phyloP scores from a whole-genome alignment of 2,888 invertebrate genomes.

The Cheilosia variabilis region DNA sequence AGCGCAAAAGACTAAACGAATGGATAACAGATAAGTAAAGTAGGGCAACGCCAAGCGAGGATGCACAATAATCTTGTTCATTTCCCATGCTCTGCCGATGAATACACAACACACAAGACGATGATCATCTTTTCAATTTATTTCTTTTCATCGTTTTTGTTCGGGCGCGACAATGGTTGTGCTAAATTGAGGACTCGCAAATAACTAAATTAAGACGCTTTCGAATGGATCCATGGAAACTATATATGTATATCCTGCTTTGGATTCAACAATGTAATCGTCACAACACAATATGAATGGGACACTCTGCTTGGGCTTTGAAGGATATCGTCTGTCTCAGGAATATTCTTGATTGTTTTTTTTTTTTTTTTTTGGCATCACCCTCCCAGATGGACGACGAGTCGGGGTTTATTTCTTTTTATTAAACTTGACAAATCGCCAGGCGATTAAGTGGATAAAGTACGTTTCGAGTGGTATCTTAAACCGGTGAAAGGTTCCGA shows the following conservation, averaged over 20 bases:
- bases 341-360: slow-evolving; percentile 15
- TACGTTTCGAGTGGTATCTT: slow-evolving; percentile 16
- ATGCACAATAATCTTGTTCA: slow-evolving; percentile 17
- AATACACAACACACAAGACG: slow-evolving; percentile 18
- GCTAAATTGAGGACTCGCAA: slow-evolving; percentile 64
- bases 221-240: slow-evolving; percentile 16
- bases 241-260: background rate
- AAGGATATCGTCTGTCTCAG: slow-evolving; percentile 17
- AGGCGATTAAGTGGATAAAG: slow-evolving; percentile 25
- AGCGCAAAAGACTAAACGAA: slow-evolving; percentile 54
- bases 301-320: too few species aligned
- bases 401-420: background rate
- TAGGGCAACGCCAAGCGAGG: slow-evolving; percentile 53
- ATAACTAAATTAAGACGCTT: slow-evolving; percentile 62
- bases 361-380: slow-evolving; percentile 3
- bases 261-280: slow-evolving; percentile 5
- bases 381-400: background rate
- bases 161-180: slow-evolving; percentile 57
- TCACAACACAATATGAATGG: background rate
- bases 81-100: background rate
- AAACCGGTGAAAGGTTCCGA: slow-evolving; percentile 16
- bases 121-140: slow-evolving; percentile 46
- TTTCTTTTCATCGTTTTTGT: slow-evolving; percentile 51
- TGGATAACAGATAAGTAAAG: slow-evolving; percentile 65
- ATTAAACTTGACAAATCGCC: slow-evolving; percentile 45